These are phyloP conservation scores for Sisor rabdophorus DNA, from an alignment of 2,113 vertebrate genomes.

Conservation along the genomic window DNA sequence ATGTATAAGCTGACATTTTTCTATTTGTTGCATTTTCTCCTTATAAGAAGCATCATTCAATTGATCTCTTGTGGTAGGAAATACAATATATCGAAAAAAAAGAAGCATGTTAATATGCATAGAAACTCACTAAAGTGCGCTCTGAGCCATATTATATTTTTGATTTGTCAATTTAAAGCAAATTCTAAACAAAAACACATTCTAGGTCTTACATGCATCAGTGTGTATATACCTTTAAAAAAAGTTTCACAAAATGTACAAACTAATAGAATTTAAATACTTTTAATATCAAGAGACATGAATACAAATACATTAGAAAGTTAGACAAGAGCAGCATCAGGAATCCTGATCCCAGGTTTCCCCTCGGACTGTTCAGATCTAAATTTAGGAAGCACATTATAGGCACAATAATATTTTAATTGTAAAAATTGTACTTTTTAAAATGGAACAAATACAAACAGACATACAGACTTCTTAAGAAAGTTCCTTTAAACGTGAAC, in stretches of 20 bases:
- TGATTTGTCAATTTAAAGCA: not conserved
- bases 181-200: not conserved
- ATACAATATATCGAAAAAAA: too few species aligned
- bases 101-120: not conserved
- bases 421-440: not conserved
- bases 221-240: too few species aligned
- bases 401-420: not conserved
- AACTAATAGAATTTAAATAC: not conserved
- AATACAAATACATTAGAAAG: not conserved
- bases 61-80: too few species aligned
- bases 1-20: not conserved
- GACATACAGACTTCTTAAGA: slow-evolving; percentile 23
- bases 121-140: not conserved
- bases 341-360: not conserved
- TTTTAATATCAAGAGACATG: slow-evolving; percentile 2
- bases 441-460: not conserved
- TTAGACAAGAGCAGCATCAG: slow-evolving; percentile 13
- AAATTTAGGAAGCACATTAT: not conserved
- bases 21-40: not conserved
- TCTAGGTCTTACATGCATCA: not conserved
- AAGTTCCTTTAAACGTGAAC: not conserved
- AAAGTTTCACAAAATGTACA: not conserved
- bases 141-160: not conserved
- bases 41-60: not conserved
- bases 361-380: not conserved